phyloP scores from a whole-genome alignment of 2,797 vertebrate genomes.

The Apodemus agrarius region DNA sequence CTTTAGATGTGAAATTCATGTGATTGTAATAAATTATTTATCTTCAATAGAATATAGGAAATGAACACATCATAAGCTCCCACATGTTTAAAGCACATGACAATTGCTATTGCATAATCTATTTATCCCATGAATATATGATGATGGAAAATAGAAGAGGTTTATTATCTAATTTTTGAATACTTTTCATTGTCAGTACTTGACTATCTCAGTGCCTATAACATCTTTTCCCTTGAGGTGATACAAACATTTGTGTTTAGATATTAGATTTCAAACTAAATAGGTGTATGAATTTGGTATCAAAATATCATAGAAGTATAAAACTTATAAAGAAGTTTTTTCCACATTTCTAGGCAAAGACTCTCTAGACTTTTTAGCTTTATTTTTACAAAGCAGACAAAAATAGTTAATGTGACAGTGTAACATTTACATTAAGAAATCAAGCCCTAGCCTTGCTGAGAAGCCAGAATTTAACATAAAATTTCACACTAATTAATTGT shows the following conservation, averaged over 20 bases:
- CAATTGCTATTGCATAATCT: not conserved
- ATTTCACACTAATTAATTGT: conserved; percentile 46
- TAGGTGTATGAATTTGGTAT: not conserved
- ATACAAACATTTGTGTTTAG: not conserved
- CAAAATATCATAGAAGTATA: conserved; percentile 16
- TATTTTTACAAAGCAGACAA: not conserved
- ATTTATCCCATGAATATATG: conserved; percentile 2
- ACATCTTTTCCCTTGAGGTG: not conserved
- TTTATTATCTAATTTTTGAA: not conserved
- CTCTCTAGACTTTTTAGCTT: not conserved
- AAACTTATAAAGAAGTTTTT: not conserved
- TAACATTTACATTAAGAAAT: not conserved
- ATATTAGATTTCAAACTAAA: conserved; percentile 31
- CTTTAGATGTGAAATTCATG: not conserved
- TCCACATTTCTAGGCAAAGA: not conserved
- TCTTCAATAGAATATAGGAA: not conserved
- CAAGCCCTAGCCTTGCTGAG: not conserved
- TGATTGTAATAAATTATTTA: conserved; percentile 13
- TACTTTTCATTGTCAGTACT: not conserved
- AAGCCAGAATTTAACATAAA: conserved; percentile 13
- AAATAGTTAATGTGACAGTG: not conserved
- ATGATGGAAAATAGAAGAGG: not conserved
- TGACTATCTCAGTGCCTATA: not conserved
- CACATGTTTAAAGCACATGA: not conserved
- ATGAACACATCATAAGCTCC: not conserved